A percentile compares a stretch with the other conserved stretches of the same genome.
phyloP scores from a whole-genome alignment of 2,888 invertebrate genomes.

The Bhutanitis thaidina region DNA sequence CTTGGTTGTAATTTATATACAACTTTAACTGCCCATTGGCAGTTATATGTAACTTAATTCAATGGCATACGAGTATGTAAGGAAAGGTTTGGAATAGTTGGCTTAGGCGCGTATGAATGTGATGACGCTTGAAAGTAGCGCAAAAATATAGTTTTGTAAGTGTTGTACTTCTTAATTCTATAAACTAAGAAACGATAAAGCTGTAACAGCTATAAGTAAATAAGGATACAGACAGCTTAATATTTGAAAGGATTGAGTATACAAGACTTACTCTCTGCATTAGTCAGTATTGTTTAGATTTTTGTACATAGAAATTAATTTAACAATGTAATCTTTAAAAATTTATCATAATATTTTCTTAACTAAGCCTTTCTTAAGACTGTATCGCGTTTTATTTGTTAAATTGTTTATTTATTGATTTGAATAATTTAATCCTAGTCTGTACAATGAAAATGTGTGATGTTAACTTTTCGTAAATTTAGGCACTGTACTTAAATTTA shows the following conservation, averaged over 20 bases:
- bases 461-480: conserved; percentile 34
- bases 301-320: conserved; percentile 18
- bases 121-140: conserved; percentile 12
- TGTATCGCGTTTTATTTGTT: conserved; percentile 43
- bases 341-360: not conserved
- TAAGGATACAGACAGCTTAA: not conserved
- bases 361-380: conserved; percentile 37
- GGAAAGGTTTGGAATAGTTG: conserved; percentile 3
- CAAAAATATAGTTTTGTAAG: not conserved
- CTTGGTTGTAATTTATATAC: conserved; percentile 1
- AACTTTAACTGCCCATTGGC: not conserved
- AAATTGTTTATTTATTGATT: conserved; percentile 47
- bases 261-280: conserved; percentile 4
- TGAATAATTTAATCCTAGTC: conserved; percentile 47
- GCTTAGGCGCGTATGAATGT: conserved; percentile 9
- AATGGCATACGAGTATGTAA: not conserved
- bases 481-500: conserved; percentile 31
- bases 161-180: not conserved
- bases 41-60: conserved; percentile 1
- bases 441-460: conserved; percentile 36
- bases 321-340: conserved; percentile 8
- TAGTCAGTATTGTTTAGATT: conserved; percentile 21
- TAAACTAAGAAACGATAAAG: not conserved
- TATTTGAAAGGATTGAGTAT: conserved; percentile 3
- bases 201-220: too few species aligned